Percentiles rank a stretch among this genome's conserved stretches.
These are phyloP conservation scores for Sarcophaga carnaria DNA, from an alignment of 2,888 invertebrate species.

Conservation along the genomic window DNA sequence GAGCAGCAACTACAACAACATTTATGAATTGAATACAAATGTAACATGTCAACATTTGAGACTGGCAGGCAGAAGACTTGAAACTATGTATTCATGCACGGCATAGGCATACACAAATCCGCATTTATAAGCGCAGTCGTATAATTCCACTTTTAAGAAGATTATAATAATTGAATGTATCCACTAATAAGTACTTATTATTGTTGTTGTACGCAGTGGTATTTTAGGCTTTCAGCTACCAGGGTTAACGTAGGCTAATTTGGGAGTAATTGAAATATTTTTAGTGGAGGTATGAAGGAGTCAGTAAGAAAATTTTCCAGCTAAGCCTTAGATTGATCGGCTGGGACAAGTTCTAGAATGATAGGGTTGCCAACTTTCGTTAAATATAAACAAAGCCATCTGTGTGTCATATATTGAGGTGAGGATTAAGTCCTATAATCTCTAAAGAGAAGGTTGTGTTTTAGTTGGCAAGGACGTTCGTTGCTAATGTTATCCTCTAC, in stretches of 20 bases:
- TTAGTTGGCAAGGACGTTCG: too few relatives aligned
- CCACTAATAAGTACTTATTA: conserved; percentile 49
- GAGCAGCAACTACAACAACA: too few relatives aligned
- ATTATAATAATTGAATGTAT: conserved; percentile 64
- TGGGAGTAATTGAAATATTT: not conserved
- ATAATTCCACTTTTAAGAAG: conserved; percentile 43
- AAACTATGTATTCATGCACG: not conserved
- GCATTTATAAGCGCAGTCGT: not conserved
- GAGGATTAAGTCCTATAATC: too few relatives aligned
- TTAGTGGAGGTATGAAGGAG: too few relatives aligned
- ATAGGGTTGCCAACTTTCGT: too few relatives aligned
- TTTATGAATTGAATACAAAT: not conserved
- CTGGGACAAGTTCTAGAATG: too few relatives aligned
- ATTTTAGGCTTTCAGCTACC: not conserved
- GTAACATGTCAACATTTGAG: conserved; percentile 15
- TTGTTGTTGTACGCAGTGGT: not conserved
- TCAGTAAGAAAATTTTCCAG: too few relatives aligned
- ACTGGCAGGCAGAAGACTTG: not conserved
- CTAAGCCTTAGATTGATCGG: too few relatives aligned
- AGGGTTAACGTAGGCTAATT: not conserved
- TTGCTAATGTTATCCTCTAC: too few relatives aligned
- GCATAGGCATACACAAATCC: not conserved
- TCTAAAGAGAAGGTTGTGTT: too few relatives aligned
- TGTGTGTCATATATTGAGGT: too few relatives aligned
- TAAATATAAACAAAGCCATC: too few relatives aligned